Conservation (phyloP, 2,888 invertebrate species). For the Papilio protenor region DNA sequence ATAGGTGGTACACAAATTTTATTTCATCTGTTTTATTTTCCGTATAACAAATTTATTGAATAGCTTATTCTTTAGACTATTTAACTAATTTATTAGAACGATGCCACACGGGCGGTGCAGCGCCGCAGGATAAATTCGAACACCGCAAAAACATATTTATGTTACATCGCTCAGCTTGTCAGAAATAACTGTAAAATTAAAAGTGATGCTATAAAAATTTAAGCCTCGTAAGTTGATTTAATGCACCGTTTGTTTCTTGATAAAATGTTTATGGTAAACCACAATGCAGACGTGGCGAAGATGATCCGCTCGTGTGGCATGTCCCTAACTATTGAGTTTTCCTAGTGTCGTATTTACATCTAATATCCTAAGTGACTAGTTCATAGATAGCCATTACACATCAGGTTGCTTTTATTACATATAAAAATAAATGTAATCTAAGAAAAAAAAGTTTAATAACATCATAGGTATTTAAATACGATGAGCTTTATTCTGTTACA, state of each 20-base stretch:
- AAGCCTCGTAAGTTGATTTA: background rate
- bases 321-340: conserved; percentile 45
- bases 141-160: background rate
- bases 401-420: background rate
- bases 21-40: conserved; percentile 75
- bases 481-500: background rate
- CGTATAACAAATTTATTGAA: conserved; percentile 82
- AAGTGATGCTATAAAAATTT: background rate
- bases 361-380: conserved; percentile 44
- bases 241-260: background rate
- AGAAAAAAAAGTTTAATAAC: background rate
- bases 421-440: conserved; percentile 1
- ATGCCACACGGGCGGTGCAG: background rate
- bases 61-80: conserved; percentile 70
- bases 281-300: background rate
- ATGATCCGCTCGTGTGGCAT: background rate
- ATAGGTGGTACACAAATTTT: conserved; percentile 52
- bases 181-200: background rate
- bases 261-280: background rate
- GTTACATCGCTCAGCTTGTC: background rate
- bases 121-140: background rate
- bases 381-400: conserved; percentile 10
- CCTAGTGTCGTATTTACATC: conserved; percentile 62
- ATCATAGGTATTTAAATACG: background rate
- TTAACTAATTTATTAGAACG: conserved; percentile 56